These are phyloP conservation scores for Lithophane semibrunnea DNA, from an alignment of 2,888 invertebrate species.

Conservation along the genomic window DNA sequence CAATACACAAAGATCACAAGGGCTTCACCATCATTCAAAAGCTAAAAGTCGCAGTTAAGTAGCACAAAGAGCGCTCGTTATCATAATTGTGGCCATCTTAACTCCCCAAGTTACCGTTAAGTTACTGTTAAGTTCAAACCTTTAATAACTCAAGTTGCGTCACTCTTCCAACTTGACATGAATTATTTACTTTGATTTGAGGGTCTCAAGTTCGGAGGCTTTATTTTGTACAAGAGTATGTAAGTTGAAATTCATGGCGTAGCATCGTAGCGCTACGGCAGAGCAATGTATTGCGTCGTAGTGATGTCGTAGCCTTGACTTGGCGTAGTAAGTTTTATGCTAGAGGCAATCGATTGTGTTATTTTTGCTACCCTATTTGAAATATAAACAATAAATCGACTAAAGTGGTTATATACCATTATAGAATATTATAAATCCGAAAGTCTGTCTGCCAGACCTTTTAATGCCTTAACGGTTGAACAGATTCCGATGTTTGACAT, in stretches of 20 bases:
- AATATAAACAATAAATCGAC: not conserved
- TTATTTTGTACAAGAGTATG: slow-evolving; percentile 38
- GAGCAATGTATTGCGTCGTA: slow-evolving; percentile 36
- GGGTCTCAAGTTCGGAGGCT: slow-evolving; percentile 21
- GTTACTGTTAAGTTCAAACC: slow-evolving; percentile 59
- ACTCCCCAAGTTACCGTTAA: slow-evolving; percentile 64
- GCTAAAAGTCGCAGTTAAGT: slow-evolving; percentile 63
- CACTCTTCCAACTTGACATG: slow-evolving; percentile 47
- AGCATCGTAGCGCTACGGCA: slow-evolving; percentile 35
- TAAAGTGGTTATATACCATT: not conserved
- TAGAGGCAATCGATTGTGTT: slow-evolving; percentile 15
- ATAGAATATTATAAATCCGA: not conserved
- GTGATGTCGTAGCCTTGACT: slow-evolving; percentile 44
- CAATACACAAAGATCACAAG: slow-evolving; percentile 58
- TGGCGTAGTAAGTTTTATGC: not conserved
- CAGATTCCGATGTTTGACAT: not conserved
- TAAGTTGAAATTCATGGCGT: slow-evolving; percentile 18
- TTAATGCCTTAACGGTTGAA: not conserved
- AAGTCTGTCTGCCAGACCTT: not conserved
- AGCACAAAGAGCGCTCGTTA: slow-evolving; percentile 73
- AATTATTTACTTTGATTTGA: slow-evolving; percentile 69
- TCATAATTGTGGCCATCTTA: slow-evolving; percentile 75
- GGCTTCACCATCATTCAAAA: slow-evolving; percentile 52
- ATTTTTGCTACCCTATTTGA: not conserved
- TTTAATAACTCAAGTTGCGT: slow-evolving; percentile 67